phyloP scores from a whole-genome alignment of 2,888 invertebrate genomes.

The Bibio marci region DNA sequence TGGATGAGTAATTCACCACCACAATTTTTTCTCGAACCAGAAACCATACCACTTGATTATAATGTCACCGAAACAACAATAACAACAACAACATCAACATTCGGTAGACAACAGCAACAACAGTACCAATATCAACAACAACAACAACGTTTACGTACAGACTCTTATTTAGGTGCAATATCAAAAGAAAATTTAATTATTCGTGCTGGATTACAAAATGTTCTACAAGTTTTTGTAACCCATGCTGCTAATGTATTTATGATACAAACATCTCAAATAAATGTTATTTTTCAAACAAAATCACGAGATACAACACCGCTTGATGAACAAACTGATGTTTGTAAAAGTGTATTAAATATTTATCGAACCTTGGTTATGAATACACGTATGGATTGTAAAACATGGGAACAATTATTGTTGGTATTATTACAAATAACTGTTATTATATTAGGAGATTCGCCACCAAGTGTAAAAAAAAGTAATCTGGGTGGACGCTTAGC shows the following conservation, averaged over 20 bases:
- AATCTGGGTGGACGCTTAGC: slow-evolving; percentile 63
- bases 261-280: slow-evolving; percentile 31
- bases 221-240: slow-evolving; percentile 56
- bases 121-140: slow-evolving; percentile 15
- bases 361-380: slow-evolving; percentile 97
- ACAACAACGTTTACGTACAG: slow-evolving; percentile 48
- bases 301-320: slow-evolving; percentile 48
- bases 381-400: slow-evolving; percentile 75
- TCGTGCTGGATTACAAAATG: slow-evolving; percentile 61
- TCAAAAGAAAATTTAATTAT: slow-evolving; percentile 63
- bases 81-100: slow-evolving; percentile 27
- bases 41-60: slow-evolving; percentile 28
- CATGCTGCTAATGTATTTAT: slow-evolving; percentile 92
- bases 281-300: slow-evolving; percentile 37
- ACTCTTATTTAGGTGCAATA: slow-evolving; percentile 73
- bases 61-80: slow-evolving; percentile 13
- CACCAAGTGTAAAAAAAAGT: slow-evolving; percentile 57
- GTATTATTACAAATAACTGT: slow-evolving; percentile 86
- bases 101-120: slow-evolving; percentile 33
- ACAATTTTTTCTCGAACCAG: slow-evolving; percentile 57
- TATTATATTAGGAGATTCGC: slow-evolving; percentile 64
- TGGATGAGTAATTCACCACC: slow-evolving; percentile 76
- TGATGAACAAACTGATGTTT: slow-evolving; percentile 89
- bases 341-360: slow-evolving; percentile 88
- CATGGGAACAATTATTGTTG: slow-evolving; percentile 80